Base-by-base conservation (phyloP, 1,140 invertebrate species). In the Drosophila elegans region DNA sequence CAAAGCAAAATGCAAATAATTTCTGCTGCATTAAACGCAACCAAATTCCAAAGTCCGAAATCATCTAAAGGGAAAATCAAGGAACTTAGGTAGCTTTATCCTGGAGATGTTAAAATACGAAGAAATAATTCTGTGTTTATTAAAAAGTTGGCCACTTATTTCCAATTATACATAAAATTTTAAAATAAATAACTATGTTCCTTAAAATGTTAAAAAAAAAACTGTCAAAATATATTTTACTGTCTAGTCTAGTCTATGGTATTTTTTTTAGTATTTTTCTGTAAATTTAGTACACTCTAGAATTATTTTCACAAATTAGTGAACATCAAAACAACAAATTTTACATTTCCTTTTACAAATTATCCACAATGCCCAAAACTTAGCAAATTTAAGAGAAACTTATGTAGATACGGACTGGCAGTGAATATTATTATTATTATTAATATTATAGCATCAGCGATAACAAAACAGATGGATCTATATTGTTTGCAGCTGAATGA, bases 361-460 rank as follows among this genome's bases (percentile, higher is more conserved):
- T 32, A 1, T 7, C 29, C 29, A 32, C 5, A 32, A 6, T 1
- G 6, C 57, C 25, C 12, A 3, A n/a, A 9, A 10, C 13, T 10
- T 5, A 32, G 7, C 6, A 32, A 5, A 6, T 32, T 7, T 25
- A 42, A 55, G 67, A 25, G 49, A 41, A 52, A 13, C 21, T 12
- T n/a, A 13, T 21, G 16, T 12, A 25, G 13, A 34, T 16, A 36
- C 59, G 29, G 10, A 27, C 45, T 62, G 9, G 38, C 54, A 6
- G 34, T 41, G 36, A 66, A 54, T 55, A 48, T 82, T 80, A 71
- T 77, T 71, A n/a, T n/a, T n/a, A n/a, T n/a, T n/a, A n/a, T n/a
- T n/a, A n/a, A n/a, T n/a, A n/a, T n/a, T n/a, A n/a, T n/a, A 80
- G 78, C 79, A 88, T 88, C 75, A 77, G 72, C 67, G 55, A 82